Percentiles rank a stretch among this genome's conserved stretches.
phyloP scores from a whole-genome alignment of 2,113 vertebrate species.

The Hylia prasina region DNA sequence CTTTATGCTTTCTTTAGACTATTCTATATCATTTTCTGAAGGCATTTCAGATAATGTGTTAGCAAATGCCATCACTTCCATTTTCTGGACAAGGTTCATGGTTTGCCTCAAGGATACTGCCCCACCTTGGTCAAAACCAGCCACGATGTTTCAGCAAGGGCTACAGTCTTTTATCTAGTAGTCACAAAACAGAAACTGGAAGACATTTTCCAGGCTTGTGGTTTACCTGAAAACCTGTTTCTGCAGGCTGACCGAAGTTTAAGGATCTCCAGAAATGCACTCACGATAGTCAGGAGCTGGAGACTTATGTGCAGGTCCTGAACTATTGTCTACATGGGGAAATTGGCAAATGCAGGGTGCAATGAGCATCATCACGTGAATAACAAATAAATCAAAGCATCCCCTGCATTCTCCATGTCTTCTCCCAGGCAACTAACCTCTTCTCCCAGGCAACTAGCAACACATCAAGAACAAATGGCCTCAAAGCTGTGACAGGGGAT shows the following conservation, averaged over 20 bases:
- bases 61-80: background rate
- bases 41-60: background rate
- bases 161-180: background rate
- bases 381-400: background rate
- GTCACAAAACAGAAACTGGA: background rate
- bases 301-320: background rate
- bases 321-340: background rate
- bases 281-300: background rate
- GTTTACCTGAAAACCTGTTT: background rate
- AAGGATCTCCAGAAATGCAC: background rate
- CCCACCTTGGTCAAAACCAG: background rate
- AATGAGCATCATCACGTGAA: background rate
- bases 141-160: background rate
- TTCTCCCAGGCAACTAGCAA: background rate
- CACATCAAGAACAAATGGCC: background rate
- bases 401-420: background rate
- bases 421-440: background rate
- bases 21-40: background rate
- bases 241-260: background rate
- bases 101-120: background rate
- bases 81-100: background rate
- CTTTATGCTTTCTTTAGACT: background rate
- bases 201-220: background rate
- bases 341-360: background rate
- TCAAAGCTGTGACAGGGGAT: background rate